Evolutionary conservation across 2,888 invertebrate genomes (phyloP).

Genomic region (Synanthedon vespiformis): DNA sequence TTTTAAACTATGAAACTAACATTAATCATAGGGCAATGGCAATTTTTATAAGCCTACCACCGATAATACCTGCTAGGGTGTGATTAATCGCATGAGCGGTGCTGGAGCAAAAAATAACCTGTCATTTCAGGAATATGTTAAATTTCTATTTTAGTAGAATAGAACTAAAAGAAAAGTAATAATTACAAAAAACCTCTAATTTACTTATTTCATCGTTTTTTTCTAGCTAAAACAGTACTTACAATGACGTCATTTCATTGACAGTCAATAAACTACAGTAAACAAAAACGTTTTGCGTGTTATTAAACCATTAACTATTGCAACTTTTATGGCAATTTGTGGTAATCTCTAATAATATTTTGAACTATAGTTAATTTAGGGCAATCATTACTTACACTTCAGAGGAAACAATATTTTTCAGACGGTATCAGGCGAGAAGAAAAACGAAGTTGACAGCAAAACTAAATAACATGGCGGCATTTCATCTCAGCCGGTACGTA

Average conservation of each 20-base stretch:
- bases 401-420: constrained; percentile 19
- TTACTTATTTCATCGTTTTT: not conserved
- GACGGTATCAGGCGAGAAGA: not conserved
- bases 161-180: too few relatives aligned
- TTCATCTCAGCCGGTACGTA: constrained; percentile 59
- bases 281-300: constrained; percentile 34
- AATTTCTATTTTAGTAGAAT: too few relatives aligned
- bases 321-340: not conserved
- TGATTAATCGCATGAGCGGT: too few relatives aligned
- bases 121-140: too few relatives aligned
- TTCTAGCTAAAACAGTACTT: not conserved
- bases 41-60: too few relatives aligned
- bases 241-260: constrained; percentile 65
- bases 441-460: constrained; percentile 59
- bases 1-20: too few relatives aligned
- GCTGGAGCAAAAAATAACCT: too few relatives aligned
- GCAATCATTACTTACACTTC: constrained; percentile 34
- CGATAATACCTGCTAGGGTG: too few relatives aligned
- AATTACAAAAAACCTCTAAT: not conserved
- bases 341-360: not conserved
- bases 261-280: constrained; percentile 63
- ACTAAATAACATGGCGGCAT: constrained; percentile 71
- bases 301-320: not conserved
- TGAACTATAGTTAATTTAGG: not conserved
- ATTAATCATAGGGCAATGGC: too few relatives aligned